Evolutionary conservation across 1,140 invertebrate genomes (phyloP).

Genomic region (Portunus trituberculatus): DNA sequence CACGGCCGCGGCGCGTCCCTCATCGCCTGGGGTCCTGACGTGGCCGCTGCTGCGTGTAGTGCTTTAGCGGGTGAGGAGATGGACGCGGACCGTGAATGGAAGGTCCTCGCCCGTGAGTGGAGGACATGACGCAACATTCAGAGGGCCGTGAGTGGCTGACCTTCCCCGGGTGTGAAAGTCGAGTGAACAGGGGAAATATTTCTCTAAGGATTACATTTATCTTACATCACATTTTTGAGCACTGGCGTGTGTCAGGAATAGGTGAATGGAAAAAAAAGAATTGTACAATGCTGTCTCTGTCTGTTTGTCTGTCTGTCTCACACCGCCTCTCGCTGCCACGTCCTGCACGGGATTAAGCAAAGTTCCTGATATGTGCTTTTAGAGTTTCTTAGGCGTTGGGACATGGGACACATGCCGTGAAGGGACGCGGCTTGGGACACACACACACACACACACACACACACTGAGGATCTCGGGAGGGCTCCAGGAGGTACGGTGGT

Average conservation of each 20-base stretch:
- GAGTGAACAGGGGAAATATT: not conserved
- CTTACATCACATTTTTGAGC: constrained; percentile 70
- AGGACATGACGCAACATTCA: not conserved
- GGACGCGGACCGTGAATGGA: not conserved
- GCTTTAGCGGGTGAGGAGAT: not conserved
- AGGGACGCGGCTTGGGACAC: constrained; percentile 27
- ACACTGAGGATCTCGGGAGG: not conserved
- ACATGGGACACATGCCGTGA: not conserved
- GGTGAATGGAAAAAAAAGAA: not conserved
- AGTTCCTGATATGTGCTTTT: constrained; percentile 45
- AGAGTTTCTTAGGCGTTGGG: not conserved
- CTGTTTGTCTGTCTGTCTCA: not conserved
- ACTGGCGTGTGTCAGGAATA: constrained; percentile 21
- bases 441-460: not conserved
- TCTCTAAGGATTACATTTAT: constrained; percentile 31
- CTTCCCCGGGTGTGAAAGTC: not conserved
- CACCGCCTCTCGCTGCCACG: not conserved
- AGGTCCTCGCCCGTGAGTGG: not conserved
- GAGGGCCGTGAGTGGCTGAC: no score
- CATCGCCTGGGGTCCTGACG: not conserved
- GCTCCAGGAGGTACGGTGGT: not conserved
- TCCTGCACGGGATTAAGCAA: not conserved
- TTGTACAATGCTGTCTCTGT: not conserved
- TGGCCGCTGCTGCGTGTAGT: no score
- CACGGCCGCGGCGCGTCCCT: not conserved